Evolutionary conservation across 2,113 vertebrate genomes (phyloP).

Genomic region (Aptenodytes patagonicus): DNA sequence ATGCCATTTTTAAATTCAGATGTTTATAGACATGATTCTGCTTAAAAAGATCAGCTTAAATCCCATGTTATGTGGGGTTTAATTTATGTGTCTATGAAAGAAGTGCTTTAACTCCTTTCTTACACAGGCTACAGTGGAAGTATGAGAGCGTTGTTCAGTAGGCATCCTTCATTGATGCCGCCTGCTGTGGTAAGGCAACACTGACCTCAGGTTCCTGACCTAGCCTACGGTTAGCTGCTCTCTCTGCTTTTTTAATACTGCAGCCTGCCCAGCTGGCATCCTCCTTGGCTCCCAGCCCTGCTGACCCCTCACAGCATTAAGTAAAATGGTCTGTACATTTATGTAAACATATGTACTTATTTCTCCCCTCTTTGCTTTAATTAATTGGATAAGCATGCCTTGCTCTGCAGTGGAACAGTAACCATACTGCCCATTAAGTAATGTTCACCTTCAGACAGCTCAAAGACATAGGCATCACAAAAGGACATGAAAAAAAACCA

Average conservation of each 20-base stretch:
- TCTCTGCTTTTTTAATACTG: not conserved
- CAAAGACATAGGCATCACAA: not conserved
- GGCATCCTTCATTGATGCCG: fast-evolving
- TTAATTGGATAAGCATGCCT: not conserved
- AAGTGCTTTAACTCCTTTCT: not conserved
- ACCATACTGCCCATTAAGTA: not conserved
- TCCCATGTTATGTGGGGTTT: not conserved
- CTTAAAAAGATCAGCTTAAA: not conserved
- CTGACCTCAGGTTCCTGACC: not conserved
- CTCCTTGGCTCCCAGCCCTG: not conserved
- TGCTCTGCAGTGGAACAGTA: not conserved
- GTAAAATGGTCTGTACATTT: not conserved
- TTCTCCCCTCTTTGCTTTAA: not conserved
- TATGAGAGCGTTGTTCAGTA: not conserved
- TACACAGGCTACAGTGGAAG: not conserved
- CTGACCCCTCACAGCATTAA: not conserved
- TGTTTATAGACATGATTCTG: not conserved
- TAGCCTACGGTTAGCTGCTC: not conserved
- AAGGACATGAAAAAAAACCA: not conserved
- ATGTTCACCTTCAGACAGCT: not conserved
- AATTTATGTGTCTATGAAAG: not conserved
- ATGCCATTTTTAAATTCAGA: not conserved
- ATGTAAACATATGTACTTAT: not conserved
- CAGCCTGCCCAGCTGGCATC: not conserved
- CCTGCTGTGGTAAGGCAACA: not conserved